phyloP scores from a whole-genome alignment of 37 sponge, comb jelly and placozoan species.

The Crambe crambe region DNA sequence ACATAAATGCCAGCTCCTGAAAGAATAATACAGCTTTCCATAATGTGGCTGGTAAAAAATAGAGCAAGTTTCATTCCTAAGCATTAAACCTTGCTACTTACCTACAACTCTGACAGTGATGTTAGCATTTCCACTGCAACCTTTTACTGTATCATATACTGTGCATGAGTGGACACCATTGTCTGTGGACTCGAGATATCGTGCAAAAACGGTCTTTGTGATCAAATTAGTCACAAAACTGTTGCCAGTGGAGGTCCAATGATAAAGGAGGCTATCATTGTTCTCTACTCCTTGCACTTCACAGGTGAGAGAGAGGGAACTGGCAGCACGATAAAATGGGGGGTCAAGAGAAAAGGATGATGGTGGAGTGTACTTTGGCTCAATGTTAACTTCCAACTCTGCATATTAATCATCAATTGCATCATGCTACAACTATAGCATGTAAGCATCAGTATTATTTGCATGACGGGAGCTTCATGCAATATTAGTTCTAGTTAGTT shows the following conservation, averaged over 20 bases:
- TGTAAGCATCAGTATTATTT: too few species aligned
- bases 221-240: neutral
- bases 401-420: too few species aligned
- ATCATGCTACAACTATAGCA: too few species aligned
- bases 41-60: too few species aligned
- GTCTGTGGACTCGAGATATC: neutral
- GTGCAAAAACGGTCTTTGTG: neutral
- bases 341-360: neutral
- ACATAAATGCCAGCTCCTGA: constrained; percentile 4
- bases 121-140: neutral
- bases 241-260: neutral
- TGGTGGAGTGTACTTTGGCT: neutral
- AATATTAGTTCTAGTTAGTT: too few species aligned
- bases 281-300: neutral
- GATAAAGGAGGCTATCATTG: neutral
- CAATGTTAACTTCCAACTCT: neutral
- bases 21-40: too few species aligned
- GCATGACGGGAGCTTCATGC: too few species aligned
- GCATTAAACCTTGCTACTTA: neutral
- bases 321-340: neutral
- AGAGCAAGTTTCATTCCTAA: too few species aligned
- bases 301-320: neutral
- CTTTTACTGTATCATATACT: neutral
- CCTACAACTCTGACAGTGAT: neutral
- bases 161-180: neutral